Base-by-base conservation (phyloP, 2,888 invertebrate species). In the Chrysolina oricalcia region DNA sequence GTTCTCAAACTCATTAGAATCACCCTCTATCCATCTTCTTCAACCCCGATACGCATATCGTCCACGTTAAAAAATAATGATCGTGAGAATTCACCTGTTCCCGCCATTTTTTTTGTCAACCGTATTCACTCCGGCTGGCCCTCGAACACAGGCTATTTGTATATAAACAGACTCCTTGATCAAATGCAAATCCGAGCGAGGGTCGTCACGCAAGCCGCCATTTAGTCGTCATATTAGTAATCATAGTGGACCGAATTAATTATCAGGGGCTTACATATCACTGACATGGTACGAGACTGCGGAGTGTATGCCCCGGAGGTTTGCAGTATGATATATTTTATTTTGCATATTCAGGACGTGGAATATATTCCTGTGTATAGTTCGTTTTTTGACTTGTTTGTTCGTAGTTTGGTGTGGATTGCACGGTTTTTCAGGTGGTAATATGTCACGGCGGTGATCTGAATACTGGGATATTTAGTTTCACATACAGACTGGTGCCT, bases 171-270 rank as follows among this genome's bases (percentile, higher is more conserved):
- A 68, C 72, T 67, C 75, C 76, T 80, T 81, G 80, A 82, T 82
- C 81, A 80, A 82, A 81, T 82, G 81, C 78, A 81, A 81, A 81
- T 81, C 80, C 73, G 68, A 78, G 15, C 76, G 78, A 70, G 78
- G 80, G 78, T 80, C 80, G 80, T 78, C 83, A 83, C 82, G 83
- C 83, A 76, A 82, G 73, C 80, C 78, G 76, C 73, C 81, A 81
- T 82, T 81, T 80, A 80, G 78, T 77, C 81, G 77, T 80, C 81
- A 80, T 80, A 81, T 81, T 81, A 80, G 79, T 81, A 80, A 83
- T 82, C 80, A 81, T 75, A 77, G 71, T 50, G 76, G 78, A 76
- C 77, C 72, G 72, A 80, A 80, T 80, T 80, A 82, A 82, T 82
- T 81, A 69, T 74, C 72, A 70, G 77, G 75, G 77, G 77, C 75